phyloP scores from a whole-genome alignment of 2,113 vertebrate genomes.

The Rhombomys opimus region DNA sequence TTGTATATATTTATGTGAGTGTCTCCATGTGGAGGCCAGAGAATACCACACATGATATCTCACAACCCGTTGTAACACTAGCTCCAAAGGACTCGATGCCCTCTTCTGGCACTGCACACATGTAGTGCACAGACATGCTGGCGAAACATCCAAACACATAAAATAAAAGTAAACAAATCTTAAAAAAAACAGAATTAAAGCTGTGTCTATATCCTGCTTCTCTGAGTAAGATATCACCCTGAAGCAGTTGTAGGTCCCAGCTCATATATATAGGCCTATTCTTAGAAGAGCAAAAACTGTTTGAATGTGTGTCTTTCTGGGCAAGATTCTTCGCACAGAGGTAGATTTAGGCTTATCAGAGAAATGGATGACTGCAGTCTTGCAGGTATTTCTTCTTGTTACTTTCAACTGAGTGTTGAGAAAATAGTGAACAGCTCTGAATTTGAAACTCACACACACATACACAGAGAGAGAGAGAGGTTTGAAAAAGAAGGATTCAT shows the following conservation, averaged over 20 bases:
- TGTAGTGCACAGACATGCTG: background rate
- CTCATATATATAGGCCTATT: background rate
- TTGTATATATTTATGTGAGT: background rate
- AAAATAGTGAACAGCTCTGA: slow-evolving; percentile 55
- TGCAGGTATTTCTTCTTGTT: slow-evolving; percentile 18
- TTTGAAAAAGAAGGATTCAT: background rate
- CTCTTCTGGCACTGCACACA: background rate
- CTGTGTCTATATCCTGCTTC: background rate
- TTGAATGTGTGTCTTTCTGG: background rate
- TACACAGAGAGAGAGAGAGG: background rate
- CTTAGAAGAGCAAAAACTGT: slow-evolving; percentile 25
- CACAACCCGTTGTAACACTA: background rate
- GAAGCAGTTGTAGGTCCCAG: background rate
- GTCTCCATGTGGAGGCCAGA: background rate
- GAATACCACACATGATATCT: background rate
- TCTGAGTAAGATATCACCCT: background rate
- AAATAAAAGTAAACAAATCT: background rate
- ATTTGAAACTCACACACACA: slow-evolving; percentile 29
- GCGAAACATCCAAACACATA: background rate
- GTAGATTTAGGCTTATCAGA: slow-evolving; percentile 6
- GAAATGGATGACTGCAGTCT: slow-evolving; percentile 5
- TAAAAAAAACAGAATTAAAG: background rate
- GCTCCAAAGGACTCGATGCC: background rate
- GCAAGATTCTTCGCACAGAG: slow-evolving; percentile 24
- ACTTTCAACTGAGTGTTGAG: slow-evolving; percentile 40